Evolutionary conservation across 2,797 vertebrate species (phyloP).

Genomic region (Apogon hyalosoma): DNA sequence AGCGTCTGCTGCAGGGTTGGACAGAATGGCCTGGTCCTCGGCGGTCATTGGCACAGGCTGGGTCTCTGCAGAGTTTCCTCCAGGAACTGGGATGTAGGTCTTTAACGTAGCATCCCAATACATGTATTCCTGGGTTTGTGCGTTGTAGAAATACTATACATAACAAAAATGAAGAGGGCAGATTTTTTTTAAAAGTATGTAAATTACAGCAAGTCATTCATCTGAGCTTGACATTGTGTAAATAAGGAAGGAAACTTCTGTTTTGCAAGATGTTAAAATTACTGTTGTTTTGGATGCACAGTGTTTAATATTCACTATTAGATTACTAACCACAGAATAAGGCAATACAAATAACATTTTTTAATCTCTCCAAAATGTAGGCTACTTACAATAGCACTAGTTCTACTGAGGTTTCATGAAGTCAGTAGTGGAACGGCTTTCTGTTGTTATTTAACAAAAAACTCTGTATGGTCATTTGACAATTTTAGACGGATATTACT

Average conservation of each 20-base stretch:
- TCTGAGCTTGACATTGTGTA: neutral
- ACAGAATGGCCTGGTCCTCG: conserved; percentile 83
- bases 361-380: too few species aligned
- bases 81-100: conserved; percentile 85
- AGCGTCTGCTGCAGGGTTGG: conserved; percentile 84
- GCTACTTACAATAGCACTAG: too few species aligned
- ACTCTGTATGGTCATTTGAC: too few species aligned
- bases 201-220: neutral
- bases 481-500: too few species aligned
- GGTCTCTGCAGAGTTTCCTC: conserved; percentile 65
- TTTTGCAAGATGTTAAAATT: neutral
- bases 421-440: too few species aligned
- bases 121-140: conserved; percentile 86
- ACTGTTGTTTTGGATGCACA: neutral
- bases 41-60: conserved; percentile 84
- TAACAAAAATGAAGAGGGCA: neutral
- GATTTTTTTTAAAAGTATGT: neutral
- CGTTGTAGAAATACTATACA: conserved; percentile 87
- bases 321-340: neutral
- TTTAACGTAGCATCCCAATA: conserved; percentile 85
- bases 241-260: too few species aligned
- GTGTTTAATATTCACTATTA: neutral
- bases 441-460: too few species aligned
- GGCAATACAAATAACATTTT: too few species aligned
- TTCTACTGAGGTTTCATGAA: too few species aligned